Evolutionary conservation across 2,113 vertebrate genomes (phyloP).

Genomic region (Prinia subflava): DNA sequence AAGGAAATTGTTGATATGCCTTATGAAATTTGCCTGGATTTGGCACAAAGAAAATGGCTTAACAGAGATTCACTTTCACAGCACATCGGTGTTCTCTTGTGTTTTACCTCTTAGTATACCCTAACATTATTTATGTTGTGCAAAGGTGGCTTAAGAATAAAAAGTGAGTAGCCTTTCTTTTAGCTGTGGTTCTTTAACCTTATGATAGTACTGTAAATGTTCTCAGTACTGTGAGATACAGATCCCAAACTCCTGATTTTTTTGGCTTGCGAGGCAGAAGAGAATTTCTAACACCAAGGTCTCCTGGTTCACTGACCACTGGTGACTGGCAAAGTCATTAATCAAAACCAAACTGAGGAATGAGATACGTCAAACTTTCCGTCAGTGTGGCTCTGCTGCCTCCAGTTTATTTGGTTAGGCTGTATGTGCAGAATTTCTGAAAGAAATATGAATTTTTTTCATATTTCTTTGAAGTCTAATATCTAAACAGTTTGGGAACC

Average conservation of each 20-base stretch:
- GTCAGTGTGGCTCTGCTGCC: neutral
- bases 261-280: neutral
- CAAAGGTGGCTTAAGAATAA: neutral
- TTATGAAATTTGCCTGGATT: neutral
- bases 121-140: neutral
- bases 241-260: neutral
- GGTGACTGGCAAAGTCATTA: neutral
- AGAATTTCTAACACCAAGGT: neutral
- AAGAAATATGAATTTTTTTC: neutral
- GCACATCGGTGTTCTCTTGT: conserved; percentile 44
- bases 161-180: neutral
- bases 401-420: neutral
- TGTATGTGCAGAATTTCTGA: neutral
- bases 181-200: neutral
- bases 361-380: neutral
- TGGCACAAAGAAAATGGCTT: conserved; percentile 29
- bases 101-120: neutral
- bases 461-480: neutral
- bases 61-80: conserved; percentile 1
- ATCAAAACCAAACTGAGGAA: neutral
- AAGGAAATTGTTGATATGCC: conserved; percentile 50
- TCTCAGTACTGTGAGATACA: neutral
- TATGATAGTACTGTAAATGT: neutral
- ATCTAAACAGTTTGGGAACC: neutral
- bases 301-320: neutral